phyloP scores from a whole-genome alignment of 2,797 vertebrate species.

The Propithecus perrieri region DNA sequence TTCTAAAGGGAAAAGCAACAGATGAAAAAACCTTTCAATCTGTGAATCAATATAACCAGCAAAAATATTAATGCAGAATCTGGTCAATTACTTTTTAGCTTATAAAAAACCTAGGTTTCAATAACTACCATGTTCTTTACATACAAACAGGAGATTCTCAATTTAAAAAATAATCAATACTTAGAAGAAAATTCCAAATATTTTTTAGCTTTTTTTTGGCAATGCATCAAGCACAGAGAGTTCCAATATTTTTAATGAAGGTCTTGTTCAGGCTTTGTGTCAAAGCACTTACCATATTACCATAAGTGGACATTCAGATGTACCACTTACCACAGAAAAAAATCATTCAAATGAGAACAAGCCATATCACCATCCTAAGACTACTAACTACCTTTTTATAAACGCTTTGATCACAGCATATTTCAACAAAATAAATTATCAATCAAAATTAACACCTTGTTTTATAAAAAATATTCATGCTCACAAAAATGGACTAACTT shows the following conservation, averaged over 20 bases:
- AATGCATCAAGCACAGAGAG: neutral
- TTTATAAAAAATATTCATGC: slow-evolving; percentile 19
- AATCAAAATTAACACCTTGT: neutral
- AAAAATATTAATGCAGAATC: slow-evolving; percentile 14
- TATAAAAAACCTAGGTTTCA: neutral
- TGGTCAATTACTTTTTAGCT: slow-evolving; percentile 18
- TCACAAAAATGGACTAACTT: neutral
- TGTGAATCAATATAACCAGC: slow-evolving; percentile 8
- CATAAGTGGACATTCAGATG: neutral
- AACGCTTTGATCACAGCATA: neutral
- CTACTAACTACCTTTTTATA: neutral
- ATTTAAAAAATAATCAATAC: neutral
- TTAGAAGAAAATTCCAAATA: neutral
- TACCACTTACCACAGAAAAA: neutral
- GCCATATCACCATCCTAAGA: neutral
- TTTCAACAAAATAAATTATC: slow-evolving; percentile 16
- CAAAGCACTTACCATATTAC: neutral
- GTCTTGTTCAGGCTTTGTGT: neutral
- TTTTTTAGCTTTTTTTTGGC: neutral
- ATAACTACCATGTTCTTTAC: neutral
- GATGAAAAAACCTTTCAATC: neutral
- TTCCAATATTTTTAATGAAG: neutral
- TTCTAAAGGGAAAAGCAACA: slow-evolving; percentile 38
- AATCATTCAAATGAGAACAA: slow-evolving; percentile 20
- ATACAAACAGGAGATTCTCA: neutral